A percentile compares a stretch with the other conserved stretches of the same genome.
These are phyloP conservation scores for Dichetophora obliterata DNA, from an alignment of 2,888 invertebrate genomes.

Conservation along the genomic window DNA sequence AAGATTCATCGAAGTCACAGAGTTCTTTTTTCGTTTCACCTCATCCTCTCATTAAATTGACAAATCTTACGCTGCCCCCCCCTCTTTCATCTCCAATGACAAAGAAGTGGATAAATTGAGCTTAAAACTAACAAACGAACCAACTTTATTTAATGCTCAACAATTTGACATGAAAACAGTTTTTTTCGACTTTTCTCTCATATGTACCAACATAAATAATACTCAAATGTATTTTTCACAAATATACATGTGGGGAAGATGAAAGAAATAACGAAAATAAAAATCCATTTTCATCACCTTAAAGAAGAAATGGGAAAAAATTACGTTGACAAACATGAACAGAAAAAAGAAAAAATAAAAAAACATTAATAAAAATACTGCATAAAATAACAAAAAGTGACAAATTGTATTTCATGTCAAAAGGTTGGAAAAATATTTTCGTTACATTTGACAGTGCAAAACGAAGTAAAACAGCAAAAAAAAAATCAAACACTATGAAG, in stretches of 20 bases:
- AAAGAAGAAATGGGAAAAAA: background rate
- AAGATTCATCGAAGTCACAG: too few species aligned
- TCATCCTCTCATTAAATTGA: too few species aligned
- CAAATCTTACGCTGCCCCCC: too few species aligned
- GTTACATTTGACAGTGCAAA: conserved; percentile 26
- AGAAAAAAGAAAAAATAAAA: background rate
- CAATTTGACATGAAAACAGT: conserved; percentile 30
- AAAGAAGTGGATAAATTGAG: too few species aligned
- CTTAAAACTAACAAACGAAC: background rate
- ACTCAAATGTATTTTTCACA: background rate
- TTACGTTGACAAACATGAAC: conserved; percentile 1
- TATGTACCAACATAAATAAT: too few species aligned
- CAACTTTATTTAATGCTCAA: background rate
- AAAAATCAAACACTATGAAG: background rate
- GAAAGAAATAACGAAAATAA: background rate
- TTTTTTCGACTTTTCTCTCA: conserved; percentile 8
- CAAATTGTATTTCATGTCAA: conserved; percentile 35
- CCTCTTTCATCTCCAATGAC: too few species aligned
- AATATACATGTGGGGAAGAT: conserved; percentile 1
- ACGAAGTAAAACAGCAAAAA: background rate
- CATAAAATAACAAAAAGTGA: conserved; percentile 25
- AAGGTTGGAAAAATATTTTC: conserved; percentile 33
- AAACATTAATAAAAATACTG: background rate
- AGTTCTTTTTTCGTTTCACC: too few species aligned
- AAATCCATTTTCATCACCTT: conserved; percentile 17